These are phyloP conservation scores for Poicephalus meyeri DNA, from an alignment of 2,113 vertebrate species.

Conservation along the genomic window DNA sequence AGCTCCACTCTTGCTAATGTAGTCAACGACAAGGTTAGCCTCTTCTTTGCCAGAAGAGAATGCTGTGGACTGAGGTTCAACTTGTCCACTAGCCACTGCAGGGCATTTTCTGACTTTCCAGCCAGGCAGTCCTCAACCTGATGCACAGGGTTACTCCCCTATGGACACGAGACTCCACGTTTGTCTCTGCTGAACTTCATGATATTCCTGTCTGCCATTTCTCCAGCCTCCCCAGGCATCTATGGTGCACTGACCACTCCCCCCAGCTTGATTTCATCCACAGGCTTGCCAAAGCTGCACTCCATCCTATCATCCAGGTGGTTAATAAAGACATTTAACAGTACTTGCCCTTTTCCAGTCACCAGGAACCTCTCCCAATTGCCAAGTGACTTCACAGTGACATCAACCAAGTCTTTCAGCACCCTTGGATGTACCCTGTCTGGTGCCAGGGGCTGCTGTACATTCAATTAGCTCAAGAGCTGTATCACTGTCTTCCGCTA, in stretches of 20 bases:
- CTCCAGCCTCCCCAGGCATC: background rate
- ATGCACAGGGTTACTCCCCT: background rate
- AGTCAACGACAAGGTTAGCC: rapidly evolving
- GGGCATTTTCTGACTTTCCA: background rate
- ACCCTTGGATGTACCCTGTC: background rate
- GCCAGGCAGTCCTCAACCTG: background rate
- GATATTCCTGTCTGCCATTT: background rate
- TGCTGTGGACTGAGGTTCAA: background rate
- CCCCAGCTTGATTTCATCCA: background rate
- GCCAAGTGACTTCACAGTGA: background rate
- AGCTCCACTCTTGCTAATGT: background rate
- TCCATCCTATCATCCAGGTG: background rate
- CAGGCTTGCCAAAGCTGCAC: background rate
- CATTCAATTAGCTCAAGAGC: background rate
- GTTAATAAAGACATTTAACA: background rate
- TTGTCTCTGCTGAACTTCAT: background rate
- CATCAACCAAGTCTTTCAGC: background rate
- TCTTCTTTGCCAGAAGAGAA: background rate
- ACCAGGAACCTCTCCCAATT: background rate
- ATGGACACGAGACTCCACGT: background rate
- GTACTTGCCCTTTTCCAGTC: background rate
- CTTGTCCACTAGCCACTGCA: background rate
- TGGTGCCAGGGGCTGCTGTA: background rate
- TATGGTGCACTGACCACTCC: background rate
- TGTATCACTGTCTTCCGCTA: background rate